phyloP scores from a whole-genome alignment of 1,140 invertebrate species.

The Sarcophaga peregrina region DNA sequence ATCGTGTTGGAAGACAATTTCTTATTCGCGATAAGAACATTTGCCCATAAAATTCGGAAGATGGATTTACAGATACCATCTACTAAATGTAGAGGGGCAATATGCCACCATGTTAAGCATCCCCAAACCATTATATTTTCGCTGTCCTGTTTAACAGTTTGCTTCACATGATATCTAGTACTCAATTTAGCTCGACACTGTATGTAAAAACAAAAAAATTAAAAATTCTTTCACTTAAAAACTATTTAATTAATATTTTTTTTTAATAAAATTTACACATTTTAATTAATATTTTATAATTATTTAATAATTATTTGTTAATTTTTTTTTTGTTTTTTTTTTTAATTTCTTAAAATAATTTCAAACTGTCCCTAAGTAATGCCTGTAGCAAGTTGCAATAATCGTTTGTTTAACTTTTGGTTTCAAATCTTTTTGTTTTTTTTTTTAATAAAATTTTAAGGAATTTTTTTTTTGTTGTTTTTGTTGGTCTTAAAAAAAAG shows the following conservation, averaged over 20 bases:
- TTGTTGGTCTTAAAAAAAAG: neutral
- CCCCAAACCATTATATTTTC: no score
- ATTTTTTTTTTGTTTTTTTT: neutral
- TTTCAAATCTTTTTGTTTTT: constrained; percentile 7
- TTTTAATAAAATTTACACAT: neutral
- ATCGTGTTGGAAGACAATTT: no score
- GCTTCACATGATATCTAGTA: neutral
- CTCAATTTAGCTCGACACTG: no score
- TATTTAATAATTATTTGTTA: neutral
- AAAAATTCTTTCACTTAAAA: neutral
- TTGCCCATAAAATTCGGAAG: no score
- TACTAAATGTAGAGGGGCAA: no score
- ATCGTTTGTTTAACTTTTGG: neutral
- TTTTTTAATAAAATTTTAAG: constrained; percentile 1
- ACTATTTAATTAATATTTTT: constrained; percentile 16
- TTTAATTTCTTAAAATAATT: neutral
- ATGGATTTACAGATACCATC: no score
- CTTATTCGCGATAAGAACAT: no score
- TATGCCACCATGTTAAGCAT: no score
- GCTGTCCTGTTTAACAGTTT: no score
- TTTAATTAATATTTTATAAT: neutral
- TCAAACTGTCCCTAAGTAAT: constrained; percentile 34
- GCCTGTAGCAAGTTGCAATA: constrained; percentile 44
- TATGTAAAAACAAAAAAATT: neutral
- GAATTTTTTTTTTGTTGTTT: constrained; percentile 37